Evolutionary conservation across 1,140 invertebrate genomes (phyloP).

Genomic region (Lordiphosa clarofinis): DNA sequence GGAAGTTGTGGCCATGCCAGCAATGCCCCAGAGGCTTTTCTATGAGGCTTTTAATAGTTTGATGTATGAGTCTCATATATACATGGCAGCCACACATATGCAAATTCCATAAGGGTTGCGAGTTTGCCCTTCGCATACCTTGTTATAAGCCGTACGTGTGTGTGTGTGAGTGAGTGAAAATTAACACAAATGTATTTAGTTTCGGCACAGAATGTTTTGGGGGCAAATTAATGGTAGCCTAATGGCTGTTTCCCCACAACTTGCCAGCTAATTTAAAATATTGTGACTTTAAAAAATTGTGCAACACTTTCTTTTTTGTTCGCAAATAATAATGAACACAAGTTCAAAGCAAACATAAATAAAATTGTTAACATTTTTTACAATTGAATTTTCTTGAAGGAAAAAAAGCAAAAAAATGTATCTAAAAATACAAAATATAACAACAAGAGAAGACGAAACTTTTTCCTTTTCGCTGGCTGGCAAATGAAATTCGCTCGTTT

Average conservation of each 20-base stretch:
- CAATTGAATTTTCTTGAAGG: slow-evolving; percentile 61
- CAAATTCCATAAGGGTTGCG: slow-evolving; percentile 56
- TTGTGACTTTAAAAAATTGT: slow-evolving; percentile 21
- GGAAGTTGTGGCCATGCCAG: slow-evolving; percentile 43
- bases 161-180: slow-evolving; percentile 43
- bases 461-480: slow-evolving; percentile 69
- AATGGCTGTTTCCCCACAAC: slow-evolving; percentile 35
- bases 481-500: slow-evolving; percentile 74
- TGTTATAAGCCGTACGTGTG: slow-evolving; percentile 19
- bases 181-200: slow-evolving; percentile 77
- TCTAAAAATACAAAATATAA: slow-evolving; percentile 29
- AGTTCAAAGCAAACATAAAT: slow-evolving; percentile 78
- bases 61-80: slow-evolving; percentile 54
- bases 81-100: slow-evolving; percentile 63
- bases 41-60: slow-evolving; percentile 73
- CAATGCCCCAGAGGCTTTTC: slow-evolving; percentile 58
- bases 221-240: slow-evolving; percentile 47
- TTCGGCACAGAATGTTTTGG: slow-evolving; percentile 53
- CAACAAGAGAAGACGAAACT: slow-evolving; percentile 43
- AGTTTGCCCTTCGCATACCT: slow-evolving; percentile 6
- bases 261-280: slow-evolving; percentile 44
- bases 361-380: slow-evolving; percentile 73
- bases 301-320: slow-evolving; percentile 24
- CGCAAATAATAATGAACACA: slow-evolving; percentile 63
- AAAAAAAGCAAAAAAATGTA: slow-evolving; percentile 17